Percentiles rank a stretch among this genome's conserved stretches.
Conservation (phyloP, 1,140 invertebrate genomes). For the Drosophila sulfurigaster region DNA sequence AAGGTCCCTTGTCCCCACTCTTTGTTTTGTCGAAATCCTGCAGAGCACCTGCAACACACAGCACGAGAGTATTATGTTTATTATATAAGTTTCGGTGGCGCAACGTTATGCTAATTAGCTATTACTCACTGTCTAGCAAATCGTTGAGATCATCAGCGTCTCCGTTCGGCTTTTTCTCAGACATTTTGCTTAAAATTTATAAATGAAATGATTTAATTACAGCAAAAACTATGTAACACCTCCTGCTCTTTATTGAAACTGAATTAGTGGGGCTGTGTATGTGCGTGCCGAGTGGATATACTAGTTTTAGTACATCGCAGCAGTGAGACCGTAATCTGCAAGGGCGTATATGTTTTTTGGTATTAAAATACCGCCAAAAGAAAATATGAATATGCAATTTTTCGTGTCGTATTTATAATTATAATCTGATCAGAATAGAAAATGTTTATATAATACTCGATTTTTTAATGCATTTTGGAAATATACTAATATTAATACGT, state of each 20-base stretch:
- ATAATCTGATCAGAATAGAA: too few relatives aligned
- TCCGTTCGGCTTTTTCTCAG: slow-evolving; percentile 72
- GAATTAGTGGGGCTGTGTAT: slow-evolving; percentile 6
- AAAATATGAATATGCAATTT: too few relatives aligned
- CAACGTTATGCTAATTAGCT: slow-evolving; percentile 5
- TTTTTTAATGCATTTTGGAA: too few relatives aligned
- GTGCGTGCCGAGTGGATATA: slow-evolving; percentile 9
- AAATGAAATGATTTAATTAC: slow-evolving; percentile 36
- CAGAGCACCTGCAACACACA: slow-evolving; percentile 84
- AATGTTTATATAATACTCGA: too few relatives aligned
- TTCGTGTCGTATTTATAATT: too few relatives aligned
- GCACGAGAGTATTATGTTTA: neutral
- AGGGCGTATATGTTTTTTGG: too few relatives aligned
- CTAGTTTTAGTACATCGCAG: neutral
- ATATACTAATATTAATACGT: too few relatives aligned
- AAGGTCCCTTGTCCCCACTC: slow-evolving; percentile 38
- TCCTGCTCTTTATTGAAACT: slow-evolving; percentile 32
- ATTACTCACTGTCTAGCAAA: slow-evolving; percentile 85
- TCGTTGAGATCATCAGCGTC: slow-evolving; percentile 84
- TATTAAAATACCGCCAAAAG: too few relatives aligned
- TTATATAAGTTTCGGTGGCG: slow-evolving; percentile 52
- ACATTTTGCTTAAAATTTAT: slow-evolving; percentile 60
- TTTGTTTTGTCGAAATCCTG: slow-evolving; percentile 85
- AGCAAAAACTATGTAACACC: slow-evolving; percentile 46
- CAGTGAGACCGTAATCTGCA: too few relatives aligned